phyloP scores from a whole-genome alignment of 2,888 invertebrate species.

The Clepsis dumicolana region DNA sequence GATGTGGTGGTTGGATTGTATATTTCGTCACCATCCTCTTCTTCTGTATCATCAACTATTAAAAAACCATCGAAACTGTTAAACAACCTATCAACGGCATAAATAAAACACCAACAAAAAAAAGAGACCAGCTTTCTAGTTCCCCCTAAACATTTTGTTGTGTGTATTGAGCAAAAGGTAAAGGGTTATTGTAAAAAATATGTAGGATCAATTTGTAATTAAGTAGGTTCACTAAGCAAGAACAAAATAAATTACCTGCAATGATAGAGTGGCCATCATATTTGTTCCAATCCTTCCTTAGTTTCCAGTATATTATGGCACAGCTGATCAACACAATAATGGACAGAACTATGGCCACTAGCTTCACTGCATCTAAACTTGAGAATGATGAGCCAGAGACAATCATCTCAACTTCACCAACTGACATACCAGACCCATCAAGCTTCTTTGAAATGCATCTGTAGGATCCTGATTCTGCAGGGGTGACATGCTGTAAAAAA shows the following conservation, averaged over 20 bases:
- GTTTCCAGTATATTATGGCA: conserved; percentile 73
- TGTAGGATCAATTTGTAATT: neutral
- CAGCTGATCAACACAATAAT: conserved; percentile 76
- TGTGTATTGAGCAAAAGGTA: too few species aligned
- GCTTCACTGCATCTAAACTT: conserved; percentile 77
- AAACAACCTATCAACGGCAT: too few species aligned
- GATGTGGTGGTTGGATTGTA: conserved; percentile 79
- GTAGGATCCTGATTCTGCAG: conserved; percentile 88
- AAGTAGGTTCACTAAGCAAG: neutral
- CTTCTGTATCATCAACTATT: conserved; percentile 82
- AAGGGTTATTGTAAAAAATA: too few species aligned
- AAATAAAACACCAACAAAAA: too few species aligned
- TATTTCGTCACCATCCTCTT: conserved; percentile 79
- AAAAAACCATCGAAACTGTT: too few species aligned
- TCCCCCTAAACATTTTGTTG: too few species aligned
- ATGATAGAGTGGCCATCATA: conserved; percentile 72
- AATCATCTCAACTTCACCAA: conserved; percentile 87
- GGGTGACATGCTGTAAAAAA: conserved; percentile 84
- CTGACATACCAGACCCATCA: conserved; percentile 79
- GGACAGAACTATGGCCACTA: conserved; percentile 77
- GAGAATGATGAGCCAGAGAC: conserved; percentile 80
- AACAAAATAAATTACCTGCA: conserved; percentile 63
- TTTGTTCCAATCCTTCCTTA: conserved; percentile 77
- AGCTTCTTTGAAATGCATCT: conserved; percentile 88
- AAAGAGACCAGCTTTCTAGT: too few species aligned